Evolutionary conservation across 2,797 vertebrate genomes (phyloP).

Genomic region (Knipowitschia caucasica): DNA sequence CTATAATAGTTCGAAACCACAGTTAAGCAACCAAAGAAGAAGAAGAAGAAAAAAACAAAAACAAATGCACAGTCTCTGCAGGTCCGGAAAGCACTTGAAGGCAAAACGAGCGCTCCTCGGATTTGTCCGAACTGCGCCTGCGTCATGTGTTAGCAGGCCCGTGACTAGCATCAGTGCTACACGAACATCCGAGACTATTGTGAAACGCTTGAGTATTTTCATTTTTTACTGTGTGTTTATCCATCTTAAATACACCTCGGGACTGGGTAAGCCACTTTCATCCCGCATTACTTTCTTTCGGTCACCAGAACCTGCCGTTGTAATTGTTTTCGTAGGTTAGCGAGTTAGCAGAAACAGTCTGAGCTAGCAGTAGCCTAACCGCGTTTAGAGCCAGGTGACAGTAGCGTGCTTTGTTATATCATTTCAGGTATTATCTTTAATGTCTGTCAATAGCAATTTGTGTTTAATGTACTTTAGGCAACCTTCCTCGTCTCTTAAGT

Average conservation of each 20-base stretch:
- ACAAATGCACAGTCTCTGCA: no score
- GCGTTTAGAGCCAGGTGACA: slow-evolving; percentile 30
- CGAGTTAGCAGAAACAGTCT: slow-evolving; percentile 12
- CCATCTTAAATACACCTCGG: background rate
- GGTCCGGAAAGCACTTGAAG: background rate
- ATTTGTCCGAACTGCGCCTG: slow-evolving; percentile 32
- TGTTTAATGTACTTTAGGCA: background rate
- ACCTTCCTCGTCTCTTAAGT: no score
- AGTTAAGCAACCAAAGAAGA: no score
- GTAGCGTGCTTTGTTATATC: slow-evolving; percentile 47
- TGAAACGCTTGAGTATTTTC: slow-evolving; percentile 17
- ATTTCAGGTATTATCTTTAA: background rate
- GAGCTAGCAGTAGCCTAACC: slow-evolving; percentile 45
- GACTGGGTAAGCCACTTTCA: slow-evolving; percentile 48
- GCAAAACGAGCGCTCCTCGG: slow-evolving; percentile 32
- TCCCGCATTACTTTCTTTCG: background rate
- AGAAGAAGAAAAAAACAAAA: no score
- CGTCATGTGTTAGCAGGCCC: slow-evolving; percentile 49
- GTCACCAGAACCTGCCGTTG: background rate
- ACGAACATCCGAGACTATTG: slow-evolving; percentile 25
- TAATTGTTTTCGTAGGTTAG: slow-evolving; percentile 21
- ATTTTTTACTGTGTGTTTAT: slow-evolving; percentile 3
- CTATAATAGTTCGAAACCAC: no score
- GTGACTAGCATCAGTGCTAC: slow-evolving; percentile 50
- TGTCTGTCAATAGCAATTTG: background rate